A percentile compares a stretch with the other conserved stretches of the same genome.
phyloP scores from a whole-genome alignment of 2,888 invertebrate genomes.

The Gastrophysa polygoni region DNA sequence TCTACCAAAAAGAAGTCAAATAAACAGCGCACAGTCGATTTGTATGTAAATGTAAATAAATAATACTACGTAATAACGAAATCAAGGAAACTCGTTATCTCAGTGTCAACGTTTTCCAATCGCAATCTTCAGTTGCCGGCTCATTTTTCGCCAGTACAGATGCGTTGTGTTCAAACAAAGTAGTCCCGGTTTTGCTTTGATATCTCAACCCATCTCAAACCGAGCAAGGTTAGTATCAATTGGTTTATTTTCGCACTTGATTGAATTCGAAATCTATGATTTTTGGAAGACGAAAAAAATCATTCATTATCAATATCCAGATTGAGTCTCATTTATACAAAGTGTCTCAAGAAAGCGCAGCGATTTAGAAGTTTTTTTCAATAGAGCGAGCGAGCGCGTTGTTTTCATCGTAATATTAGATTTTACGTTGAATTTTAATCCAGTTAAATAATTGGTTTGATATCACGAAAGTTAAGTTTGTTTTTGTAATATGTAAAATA shows the following conservation, averaged over 20 bases:
- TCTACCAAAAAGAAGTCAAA: not conserved
- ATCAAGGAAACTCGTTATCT: conserved; percentile 8
- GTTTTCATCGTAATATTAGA: too few species aligned
- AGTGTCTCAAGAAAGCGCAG: too few species aligned
- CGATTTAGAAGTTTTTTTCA: too few species aligned
- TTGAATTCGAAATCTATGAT: conserved; percentile 6
- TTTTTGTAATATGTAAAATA: too few species aligned
- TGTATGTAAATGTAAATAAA: not conserved
- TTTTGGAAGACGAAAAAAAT: too few species aligned
- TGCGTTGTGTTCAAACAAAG: not conserved
- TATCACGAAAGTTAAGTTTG: too few species aligned
- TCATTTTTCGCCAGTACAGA: not conserved
- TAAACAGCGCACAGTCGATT: not conserved
- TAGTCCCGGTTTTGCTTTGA: too few species aligned
- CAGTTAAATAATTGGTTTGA: too few species aligned
- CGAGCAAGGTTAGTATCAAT: not conserved
- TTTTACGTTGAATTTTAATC: too few species aligned
- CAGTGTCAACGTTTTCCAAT: not conserved
- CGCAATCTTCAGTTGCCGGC: not conserved
- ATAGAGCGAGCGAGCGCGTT: too few species aligned
- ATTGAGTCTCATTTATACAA: too few species aligned
- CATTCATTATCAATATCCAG: too few species aligned
- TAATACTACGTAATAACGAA: not conserved
- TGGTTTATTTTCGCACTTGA: not conserved
- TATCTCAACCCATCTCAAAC: not conserved